A percentile compares a stretch with the other conserved stretches of the same genome.
phyloP scores from a whole-genome alignment of 2,888 invertebrate species.

The Amiota minor region DNA sequence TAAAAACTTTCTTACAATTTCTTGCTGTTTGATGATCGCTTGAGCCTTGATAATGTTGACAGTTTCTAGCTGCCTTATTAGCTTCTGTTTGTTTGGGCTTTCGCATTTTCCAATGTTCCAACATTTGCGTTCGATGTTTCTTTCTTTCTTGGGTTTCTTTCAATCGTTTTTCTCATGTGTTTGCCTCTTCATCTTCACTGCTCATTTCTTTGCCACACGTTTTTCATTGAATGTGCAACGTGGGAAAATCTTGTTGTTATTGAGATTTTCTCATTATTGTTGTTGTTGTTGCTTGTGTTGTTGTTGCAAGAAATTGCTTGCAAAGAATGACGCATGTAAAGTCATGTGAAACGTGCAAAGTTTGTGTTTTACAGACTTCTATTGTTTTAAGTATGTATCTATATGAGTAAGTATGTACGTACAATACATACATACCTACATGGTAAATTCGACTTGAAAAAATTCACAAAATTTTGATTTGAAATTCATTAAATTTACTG shows the following conservation, averaged over 20 bases:
- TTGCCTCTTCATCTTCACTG: too few relatives aligned
- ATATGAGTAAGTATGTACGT: too few relatives aligned
- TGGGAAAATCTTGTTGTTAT: conserved; percentile 10
- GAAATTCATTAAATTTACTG: too few relatives aligned
- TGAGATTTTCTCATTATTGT: too few relatives aligned
- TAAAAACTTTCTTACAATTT: neutral
- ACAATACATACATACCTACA: too few relatives aligned
- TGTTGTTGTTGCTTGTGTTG: too few relatives aligned
- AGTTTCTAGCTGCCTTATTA: conserved; percentile 55
- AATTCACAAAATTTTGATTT: too few relatives aligned
- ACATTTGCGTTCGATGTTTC: neutral
- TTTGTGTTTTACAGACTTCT: neutral
- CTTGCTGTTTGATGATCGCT: conserved; percentile 13
- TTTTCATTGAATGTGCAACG: neutral
- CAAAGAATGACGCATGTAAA: too few relatives aligned
- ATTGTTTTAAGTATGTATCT: too few relatives aligned
- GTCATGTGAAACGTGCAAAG: neutral
- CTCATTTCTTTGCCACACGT: neutral
- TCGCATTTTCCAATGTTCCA: conserved; percentile 18
- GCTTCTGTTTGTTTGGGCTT: conserved; percentile 52
- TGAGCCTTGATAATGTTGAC: conserved; percentile 56
- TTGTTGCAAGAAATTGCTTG: too few relatives aligned
- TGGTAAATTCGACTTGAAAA: too few relatives aligned
- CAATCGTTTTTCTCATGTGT: neutral
- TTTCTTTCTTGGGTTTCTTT: neutral